Evolutionary conservation across 2,888 invertebrate genomes (phyloP).

Genomic region (Netelia virgata): DNA sequence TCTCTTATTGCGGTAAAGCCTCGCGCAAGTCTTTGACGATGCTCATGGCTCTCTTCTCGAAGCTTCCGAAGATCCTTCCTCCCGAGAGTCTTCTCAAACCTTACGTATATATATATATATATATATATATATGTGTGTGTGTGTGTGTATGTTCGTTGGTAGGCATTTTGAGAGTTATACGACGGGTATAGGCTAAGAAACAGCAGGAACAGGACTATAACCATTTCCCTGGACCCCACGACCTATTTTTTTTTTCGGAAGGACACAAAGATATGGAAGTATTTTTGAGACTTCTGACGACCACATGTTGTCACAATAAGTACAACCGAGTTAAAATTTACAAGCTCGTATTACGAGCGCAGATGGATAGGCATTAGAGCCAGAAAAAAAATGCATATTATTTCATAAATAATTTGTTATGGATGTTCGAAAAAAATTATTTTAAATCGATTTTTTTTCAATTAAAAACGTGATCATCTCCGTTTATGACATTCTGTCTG

Average conservation of each 20-base stretch:
- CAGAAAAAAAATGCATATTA: not conserved
- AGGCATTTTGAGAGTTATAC: slow-evolving; percentile 19
- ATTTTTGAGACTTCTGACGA: slow-evolving; percentile 17
- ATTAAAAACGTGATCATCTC: no score
- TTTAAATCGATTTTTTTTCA: not conserved
- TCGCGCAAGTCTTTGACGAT: slow-evolving; percentile 26
- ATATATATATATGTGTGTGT: no score
- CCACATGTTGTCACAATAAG: slow-evolving; percentile 41
- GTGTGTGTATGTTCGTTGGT: not conserved
- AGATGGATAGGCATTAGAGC: not conserved
- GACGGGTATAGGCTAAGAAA: slow-evolving; percentile 19
- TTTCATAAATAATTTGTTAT: not conserved
- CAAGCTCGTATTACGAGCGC: slow-evolving; percentile 13
- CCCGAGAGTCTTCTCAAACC: slow-evolving; percentile 6
- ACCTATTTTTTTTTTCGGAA: slow-evolving; percentile 49
- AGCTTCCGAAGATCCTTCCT: slow-evolving; percentile 32
- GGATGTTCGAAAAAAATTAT: not conserved
- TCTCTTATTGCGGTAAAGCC: slow-evolving; percentile 76
- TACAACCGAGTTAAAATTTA: not conserved
- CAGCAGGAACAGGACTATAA: slow-evolving; percentile 20
- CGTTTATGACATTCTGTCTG: not conserved
- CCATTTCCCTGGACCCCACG: slow-evolving; percentile 18
- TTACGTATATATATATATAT: not conserved
- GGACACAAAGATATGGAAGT: slow-evolving; percentile 1
- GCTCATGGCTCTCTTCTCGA: slow-evolving; percentile 14